Evolutionary conservation across 2,113 vertebrate species (phyloP), one percentile per base, ranked within the genome.

Genomic region (Stictonetta naevosa): DNA sequence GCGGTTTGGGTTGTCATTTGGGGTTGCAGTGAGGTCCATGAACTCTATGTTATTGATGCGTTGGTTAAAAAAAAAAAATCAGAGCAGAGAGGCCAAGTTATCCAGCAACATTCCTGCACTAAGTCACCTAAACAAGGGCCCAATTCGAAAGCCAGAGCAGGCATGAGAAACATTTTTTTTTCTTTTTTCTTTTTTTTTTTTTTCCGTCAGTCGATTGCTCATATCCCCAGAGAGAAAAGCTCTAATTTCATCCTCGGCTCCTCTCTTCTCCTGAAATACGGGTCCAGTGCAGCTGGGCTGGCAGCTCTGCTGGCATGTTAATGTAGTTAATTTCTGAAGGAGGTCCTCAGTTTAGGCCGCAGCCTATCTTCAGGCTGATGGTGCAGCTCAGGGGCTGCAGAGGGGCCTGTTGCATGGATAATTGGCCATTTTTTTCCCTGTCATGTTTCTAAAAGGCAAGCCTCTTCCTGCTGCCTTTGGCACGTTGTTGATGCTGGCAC

Each of bases 1-100:
- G 2, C 1, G 0, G 22, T 15, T 42, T 29, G 38, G 0, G 0
- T 1, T 53, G 38, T 11, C 13, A 1, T 29, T 13, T 46, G 36
- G 38, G 50, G 19, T 22, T 59, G 36, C 64, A 86, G 3, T 4
- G 20, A 68, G 55, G 23, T 33, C 68, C 77, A n/a, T 36, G 38
- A 81, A 18, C 46, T 67, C 26, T 64, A 29, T 60, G 81, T 68
- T 36, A 74, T 10, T 60, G 76, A 59, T 44, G 50, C 53, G 12
- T 0, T 80, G 88, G 52, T 71, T 40, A 73, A 60, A 68, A 60
- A 68, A 83, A 44, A 0, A 53, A 55, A 26, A 17, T 66, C 48
- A 64, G 64, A 75, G 33, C 0, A 77, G 52, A 33, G 34, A 84
- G 66, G 58, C 76, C 67, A 88, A 74, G 40, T 23, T 5, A 11